A percentile compares a stretch with the other conserved stretches of the same genome.
phyloP scores from a whole-genome alignment of 2,113 vertebrate species.

The Trochalopteron elliotii region DNA sequence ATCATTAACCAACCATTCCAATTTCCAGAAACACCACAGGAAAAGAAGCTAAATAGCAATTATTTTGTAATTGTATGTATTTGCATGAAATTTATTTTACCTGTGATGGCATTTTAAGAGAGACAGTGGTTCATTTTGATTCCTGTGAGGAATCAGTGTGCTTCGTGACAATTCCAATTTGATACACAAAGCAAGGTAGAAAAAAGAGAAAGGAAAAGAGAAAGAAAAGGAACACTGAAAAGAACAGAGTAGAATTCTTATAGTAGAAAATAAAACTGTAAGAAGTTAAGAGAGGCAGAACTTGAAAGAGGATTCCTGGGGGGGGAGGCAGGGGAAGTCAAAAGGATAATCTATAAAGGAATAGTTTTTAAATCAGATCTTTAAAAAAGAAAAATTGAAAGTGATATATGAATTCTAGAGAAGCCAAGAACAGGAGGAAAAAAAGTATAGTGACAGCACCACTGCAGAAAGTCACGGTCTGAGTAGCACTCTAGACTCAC shows the following conservation, averaged over 20 bases:
- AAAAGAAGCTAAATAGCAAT: not conserved
- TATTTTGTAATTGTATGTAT: not conserved
- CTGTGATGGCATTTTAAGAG: not conserved
- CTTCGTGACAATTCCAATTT: not conserved
- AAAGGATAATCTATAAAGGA: not conserved
- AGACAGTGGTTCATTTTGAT: not conserved
- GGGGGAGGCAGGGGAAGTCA: rapidly evolving
- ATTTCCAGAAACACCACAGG: not conserved
- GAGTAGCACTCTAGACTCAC: not conserved
- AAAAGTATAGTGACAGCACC: not conserved
- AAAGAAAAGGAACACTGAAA: not conserved
- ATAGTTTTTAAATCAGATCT: not conserved
- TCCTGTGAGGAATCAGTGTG: not conserved
- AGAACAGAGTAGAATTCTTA: not conserved
- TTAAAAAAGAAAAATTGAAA: not conserved
- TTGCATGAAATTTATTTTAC: not conserved
- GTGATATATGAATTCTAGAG: not conserved
- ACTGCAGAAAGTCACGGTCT: not conserved
- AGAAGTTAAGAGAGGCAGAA: not conserved
- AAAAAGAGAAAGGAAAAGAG: not conserved
- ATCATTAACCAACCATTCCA: not conserved
- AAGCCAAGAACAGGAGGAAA: not conserved
- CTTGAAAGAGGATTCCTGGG: not conserved
- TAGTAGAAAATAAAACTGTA: not conserved
- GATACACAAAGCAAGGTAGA: not conserved